These are phyloP conservation scores for Troilus luridus DNA, from an alignment of 2,888 invertebrate species.

Conservation along the genomic window DNA sequence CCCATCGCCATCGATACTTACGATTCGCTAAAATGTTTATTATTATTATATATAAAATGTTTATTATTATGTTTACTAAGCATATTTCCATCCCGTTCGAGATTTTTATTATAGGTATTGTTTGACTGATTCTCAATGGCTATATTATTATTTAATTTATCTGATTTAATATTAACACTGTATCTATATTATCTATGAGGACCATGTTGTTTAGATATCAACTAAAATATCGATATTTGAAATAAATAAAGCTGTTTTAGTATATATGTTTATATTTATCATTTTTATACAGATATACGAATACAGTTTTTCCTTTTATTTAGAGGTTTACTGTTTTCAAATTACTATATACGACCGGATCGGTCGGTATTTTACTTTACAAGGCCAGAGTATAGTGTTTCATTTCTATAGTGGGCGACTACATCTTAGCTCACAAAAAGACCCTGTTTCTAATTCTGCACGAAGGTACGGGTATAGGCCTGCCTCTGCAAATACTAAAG, in stretches of 20 bases:
- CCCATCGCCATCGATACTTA: no score
- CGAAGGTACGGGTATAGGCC: neutral
- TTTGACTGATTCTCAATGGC: no score
- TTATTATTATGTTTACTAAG: no score
- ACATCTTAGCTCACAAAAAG: neutral
- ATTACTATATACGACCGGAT: neutral
- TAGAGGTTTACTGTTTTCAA: neutral
- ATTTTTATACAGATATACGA: neutral
- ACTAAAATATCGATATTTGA: no score
- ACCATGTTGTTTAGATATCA: no score
- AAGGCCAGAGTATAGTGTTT: neutral
- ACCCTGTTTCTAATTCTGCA: constrained; percentile 1
- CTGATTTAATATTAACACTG: no score
- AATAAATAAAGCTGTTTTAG: neutral
- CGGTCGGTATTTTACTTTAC: neutral
- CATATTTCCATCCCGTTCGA: no score
- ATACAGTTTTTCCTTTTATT: neutral
- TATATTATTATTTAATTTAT: no score
- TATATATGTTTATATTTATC: neutral
- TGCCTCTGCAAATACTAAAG: neutral
- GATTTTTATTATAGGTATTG: no score
- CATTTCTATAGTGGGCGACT: neutral
- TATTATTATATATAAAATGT: no score
- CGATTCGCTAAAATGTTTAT: no score
- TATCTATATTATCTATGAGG: no score